Conservation (phyloP, 2,113 vertebrate genomes). For the Nyctereutes procyonoides region DNA sequence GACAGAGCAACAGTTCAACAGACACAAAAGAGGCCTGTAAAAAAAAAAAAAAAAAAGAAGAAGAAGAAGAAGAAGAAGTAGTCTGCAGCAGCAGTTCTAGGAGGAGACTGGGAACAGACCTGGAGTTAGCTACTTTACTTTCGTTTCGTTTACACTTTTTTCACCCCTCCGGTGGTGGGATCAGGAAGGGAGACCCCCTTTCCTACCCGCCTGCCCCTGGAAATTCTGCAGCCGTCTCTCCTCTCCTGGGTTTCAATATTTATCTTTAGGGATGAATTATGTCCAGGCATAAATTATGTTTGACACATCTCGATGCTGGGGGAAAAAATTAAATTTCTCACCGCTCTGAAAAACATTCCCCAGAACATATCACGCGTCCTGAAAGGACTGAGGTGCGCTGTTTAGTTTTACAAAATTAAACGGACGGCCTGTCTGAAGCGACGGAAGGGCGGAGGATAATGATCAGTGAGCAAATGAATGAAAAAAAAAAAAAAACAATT, state of each 20-base stretch:
- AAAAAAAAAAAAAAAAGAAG: constrained; percentile 79
- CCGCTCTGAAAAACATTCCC: constrained; percentile 80
- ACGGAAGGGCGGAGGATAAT: constrained; percentile 33
- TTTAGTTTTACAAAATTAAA: constrained; percentile 72
- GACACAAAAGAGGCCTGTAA: constrained; percentile 90
- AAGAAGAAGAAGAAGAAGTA: constrained; percentile 59
- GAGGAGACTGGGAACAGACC: constrained; percentile 77
- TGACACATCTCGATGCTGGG: constrained; percentile 83
- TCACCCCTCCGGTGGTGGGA: constrained; percentile 57
- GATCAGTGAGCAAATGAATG: constrained; percentile 28
- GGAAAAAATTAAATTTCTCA: constrained; percentile 71
- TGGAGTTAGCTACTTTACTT: constrained; percentile 71
- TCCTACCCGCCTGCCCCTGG: constrained; percentile 45
- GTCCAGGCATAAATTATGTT: constrained; percentile 84
- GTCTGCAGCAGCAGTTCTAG: constrained; percentile 76
- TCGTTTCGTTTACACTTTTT: constrained; percentile 68
- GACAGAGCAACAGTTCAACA: constrained; percentile 88
- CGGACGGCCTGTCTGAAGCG: constrained; percentile 55
- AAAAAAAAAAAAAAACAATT: neutral
- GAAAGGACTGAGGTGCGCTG: constrained; percentile 57
- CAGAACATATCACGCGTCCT: constrained; percentile 64
- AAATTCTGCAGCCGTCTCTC: constrained; percentile 78
- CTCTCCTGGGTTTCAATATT: constrained; percentile 85
- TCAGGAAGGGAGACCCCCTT: constrained; percentile 48
- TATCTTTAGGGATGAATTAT: constrained; percentile 87